Conservation (phyloP, 2,888 invertebrate genomes). For the Stenolophus ochropezus region DNA sequence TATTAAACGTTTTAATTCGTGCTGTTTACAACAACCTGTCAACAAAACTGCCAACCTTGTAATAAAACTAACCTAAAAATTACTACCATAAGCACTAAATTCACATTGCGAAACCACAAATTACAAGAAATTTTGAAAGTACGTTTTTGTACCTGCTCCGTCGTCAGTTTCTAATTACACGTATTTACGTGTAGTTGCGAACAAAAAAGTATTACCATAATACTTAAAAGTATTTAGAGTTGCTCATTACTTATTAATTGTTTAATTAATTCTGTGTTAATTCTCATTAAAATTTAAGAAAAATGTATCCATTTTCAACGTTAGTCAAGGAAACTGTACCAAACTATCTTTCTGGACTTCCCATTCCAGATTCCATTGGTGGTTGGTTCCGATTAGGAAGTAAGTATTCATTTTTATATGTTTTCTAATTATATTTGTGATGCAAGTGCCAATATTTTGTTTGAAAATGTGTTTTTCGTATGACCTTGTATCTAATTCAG, state of each 20-base stretch:
- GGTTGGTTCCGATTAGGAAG: slow-evolving; percentile 92
- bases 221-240: neutral
- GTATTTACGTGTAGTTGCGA: slow-evolving; percentile 16
- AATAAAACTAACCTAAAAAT: neutral
- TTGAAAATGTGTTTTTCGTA: slow-evolving; percentile 3
- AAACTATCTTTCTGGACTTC: slow-evolving; percentile 88
- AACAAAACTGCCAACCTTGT: neutral
- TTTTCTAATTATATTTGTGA: neutral
- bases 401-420: slow-evolving; percentile 74
- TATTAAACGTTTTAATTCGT: no score
- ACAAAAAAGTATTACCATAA: neutral
- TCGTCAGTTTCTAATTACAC: slow-evolving; percentile 12
- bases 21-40: neutral
- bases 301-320: slow-evolving; percentile 85
- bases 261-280: neutral
- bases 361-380: slow-evolving; percentile 87
- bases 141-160: slow-evolving; percentile 30
- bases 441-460: neutral
- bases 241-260: neutral
- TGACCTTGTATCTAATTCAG: slow-evolving; percentile 48
- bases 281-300: neutral
- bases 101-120: slow-evolving; percentile 48
- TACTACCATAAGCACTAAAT: slow-evolving; percentile 5
- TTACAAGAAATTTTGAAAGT: slow-evolving; percentile 48
- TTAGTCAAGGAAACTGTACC: slow-evolving; percentile 87